These are phyloP conservation scores for Austrofundulus limnaeus DNA, from an alignment of 2,113 vertebrate species.

Conservation along the genomic window DNA sequence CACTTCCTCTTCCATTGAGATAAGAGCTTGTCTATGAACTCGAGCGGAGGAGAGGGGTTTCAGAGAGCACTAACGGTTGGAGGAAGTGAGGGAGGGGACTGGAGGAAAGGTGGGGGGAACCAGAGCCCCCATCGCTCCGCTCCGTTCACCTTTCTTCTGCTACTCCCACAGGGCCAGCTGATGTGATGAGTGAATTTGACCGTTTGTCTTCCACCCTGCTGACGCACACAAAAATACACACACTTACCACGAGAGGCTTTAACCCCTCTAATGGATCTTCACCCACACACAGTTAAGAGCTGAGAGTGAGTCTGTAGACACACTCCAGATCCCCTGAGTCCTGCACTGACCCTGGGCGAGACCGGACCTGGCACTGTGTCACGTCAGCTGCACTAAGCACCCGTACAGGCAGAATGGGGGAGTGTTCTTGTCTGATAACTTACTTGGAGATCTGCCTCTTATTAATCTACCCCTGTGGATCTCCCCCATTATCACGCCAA, in stretches of 20 bases:
- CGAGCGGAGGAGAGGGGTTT: constrained; percentile 18
- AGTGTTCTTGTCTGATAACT: constrained; percentile 34
- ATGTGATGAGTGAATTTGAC: constrained; percentile 78
- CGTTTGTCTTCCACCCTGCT: constrained; percentile 72
- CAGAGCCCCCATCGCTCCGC: constrained; percentile 43
- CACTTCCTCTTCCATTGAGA: constrained; percentile 73
- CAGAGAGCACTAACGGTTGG: constrained; percentile 26
- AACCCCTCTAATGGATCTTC: constrained; percentile 67
- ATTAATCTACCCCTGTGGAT: constrained; percentile 25
- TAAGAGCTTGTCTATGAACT: constrained; percentile 64
- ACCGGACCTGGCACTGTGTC: constrained; percentile 43
- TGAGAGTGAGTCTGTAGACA: constrained; percentile 33
- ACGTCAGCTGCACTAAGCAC: constrained; percentile 27
- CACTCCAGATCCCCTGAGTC: constrained; percentile 55
- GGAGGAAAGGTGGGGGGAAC: constrained; percentile 37
- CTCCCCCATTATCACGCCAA: constrained; percentile 22
- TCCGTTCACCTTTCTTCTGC: constrained; percentile 37
- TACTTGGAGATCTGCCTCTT: constrained; percentile 9
- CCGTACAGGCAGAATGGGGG: constrained; percentile 25
- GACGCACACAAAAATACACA: constrained; percentile 44
- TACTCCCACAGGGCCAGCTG: constrained; percentile 63
- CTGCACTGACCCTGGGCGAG: constrained; percentile 42
- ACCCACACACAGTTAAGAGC: constrained; percentile 65
- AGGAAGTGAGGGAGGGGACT: constrained; percentile 24
- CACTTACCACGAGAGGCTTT: constrained; percentile 27